Evolutionary conservation across 2,888 invertebrate species (phyloP), one percentile per base, ranked within the genome.

Genomic region (Volucella bombylans): DNA sequence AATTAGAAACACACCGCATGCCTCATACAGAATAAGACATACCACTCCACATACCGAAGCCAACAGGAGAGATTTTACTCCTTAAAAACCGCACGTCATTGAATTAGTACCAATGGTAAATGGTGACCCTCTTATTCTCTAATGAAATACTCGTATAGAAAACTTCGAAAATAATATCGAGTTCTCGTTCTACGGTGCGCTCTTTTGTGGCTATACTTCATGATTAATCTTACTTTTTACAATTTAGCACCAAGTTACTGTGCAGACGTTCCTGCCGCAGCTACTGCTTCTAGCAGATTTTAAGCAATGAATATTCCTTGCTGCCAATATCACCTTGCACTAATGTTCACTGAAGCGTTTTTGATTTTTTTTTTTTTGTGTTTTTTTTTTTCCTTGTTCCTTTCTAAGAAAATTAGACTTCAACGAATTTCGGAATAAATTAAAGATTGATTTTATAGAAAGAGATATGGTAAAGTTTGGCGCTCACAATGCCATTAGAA

Each of bases 181-280:
- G 61, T 50, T 45, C 49, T 6, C 4, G 1, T 14, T 55, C 41
- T 45, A 1, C 31, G 6, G 45, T 8, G 14, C 45, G 14, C 8
- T 52, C 9, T 52, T 15, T 55, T n/a, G 64, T 61, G 54, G 15
- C 38, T 61, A 23, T 23, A 23, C 14, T 74, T 83, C 69, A 80
- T 76, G 80, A 80, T 83, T 80, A 80, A 83, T 83, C 80, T 74
- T 74, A 71, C 71, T 80, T 76, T 31, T 62, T 45, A 83, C 74
- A 80, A 83, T 80, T 54, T 57, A 31, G 31, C 31, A 74, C 57
- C 52, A 74, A 79, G 64, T 74, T 62, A 15, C 38, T 59, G 23
- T 15, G 31, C 31, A 31, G 31, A 6, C 31, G 31, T 31, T 31
- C 6, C 6, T 31, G 6, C 57, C 43, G 18, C 6, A 14, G 14